Percentiles rank a stretch among this genome's conserved stretches.
phyloP scores from a whole-genome alignment of 1,140 invertebrate genomes.

The Zaprionus africanus region DNA sequence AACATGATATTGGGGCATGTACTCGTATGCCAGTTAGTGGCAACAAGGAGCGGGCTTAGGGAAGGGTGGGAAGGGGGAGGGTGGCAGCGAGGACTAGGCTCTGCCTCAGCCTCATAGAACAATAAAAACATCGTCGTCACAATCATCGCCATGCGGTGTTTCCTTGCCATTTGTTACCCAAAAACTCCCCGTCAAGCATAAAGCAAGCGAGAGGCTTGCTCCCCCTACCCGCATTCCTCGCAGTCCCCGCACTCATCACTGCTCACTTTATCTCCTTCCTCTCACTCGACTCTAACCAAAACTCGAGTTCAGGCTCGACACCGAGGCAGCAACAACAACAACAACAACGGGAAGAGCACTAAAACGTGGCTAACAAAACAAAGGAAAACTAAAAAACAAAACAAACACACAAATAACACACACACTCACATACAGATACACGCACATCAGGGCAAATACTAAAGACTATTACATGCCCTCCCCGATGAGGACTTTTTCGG shows the following conservation, averaged over 20 bases:
- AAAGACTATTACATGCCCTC: slow-evolving; percentile 37
- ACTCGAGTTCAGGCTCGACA: slow-evolving; percentile 11
- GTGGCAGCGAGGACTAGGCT: slow-evolving; percentile 11
- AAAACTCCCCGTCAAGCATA: slow-evolving; percentile 37
- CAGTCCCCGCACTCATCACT: too few relatives aligned
- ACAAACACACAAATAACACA: slow-evolving; percentile 7
- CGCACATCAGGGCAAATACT: slow-evolving; percentile 36
- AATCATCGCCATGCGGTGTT: slow-evolving; percentile 81
- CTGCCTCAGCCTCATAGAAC: slow-evolving; percentile 69
- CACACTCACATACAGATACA: slow-evolving; percentile 8
- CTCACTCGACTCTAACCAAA: background rate
- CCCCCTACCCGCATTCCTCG: background rate
- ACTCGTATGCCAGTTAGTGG: slow-evolving; percentile 6
- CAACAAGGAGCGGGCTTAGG: background rate
- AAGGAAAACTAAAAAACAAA: slow-evolving; percentile 38
- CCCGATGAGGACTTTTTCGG: slow-evolving; percentile 18
- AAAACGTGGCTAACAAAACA: slow-evolving; percentile 33
- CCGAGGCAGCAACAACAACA: slow-evolving; percentile 16
- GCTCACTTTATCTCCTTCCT: background rate
- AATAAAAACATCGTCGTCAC: slow-evolving; percentile 81
- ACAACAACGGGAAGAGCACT: slow-evolving; percentile 20
- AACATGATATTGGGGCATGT: slow-evolving; percentile 49
- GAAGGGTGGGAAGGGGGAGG: background rate
- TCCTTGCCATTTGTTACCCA: slow-evolving; percentile 72
- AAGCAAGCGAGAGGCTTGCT: slow-evolving; percentile 21